Evolutionary conservation across 2,888 invertebrate genomes (phyloP).

Genomic region (Sphaerophoria rueppellii): DNA sequence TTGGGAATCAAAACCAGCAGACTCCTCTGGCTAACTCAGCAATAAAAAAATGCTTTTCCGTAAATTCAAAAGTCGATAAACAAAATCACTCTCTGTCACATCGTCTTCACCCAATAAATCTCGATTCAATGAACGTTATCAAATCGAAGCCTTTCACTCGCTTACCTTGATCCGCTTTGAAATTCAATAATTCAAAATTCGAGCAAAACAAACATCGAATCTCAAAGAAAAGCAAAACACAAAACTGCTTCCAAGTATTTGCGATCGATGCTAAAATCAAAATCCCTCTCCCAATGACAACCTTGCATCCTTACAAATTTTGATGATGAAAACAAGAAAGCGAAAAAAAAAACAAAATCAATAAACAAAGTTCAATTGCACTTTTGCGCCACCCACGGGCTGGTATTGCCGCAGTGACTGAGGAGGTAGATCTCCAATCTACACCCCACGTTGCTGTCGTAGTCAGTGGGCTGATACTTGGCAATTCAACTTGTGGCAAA

Average conservation of each 20-base stretch:
- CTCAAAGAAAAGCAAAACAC: neutral
- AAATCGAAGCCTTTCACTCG: neutral
- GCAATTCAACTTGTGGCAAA: conserved; percentile 2
- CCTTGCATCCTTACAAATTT: neutral
- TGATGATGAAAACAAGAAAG: conserved; percentile 1
- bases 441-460: too few species aligned
- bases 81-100: neutral
- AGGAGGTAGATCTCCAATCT: neutral
- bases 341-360: conserved; percentile 4
- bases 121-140: conserved; percentile 13
- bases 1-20: neutral
- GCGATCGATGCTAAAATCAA: neutral
- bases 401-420: neutral
- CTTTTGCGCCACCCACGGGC: neutral
- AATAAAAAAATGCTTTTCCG: neutral
- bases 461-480: neutral
- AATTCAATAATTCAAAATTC: conserved; percentile 10
- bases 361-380: conserved; percentile 20
- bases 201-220: neutral
- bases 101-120: neutral
- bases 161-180: conserved; percentile 25
- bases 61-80: neutral
- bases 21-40: neutral
- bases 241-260: conserved; percentile 17
- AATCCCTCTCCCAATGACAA: neutral